Evolutionary conservation across 2,797 vertebrate genomes (phyloP), one percentile per base, ranked within the genome.

Genomic region (Euphonia xanthogaster): DNA sequence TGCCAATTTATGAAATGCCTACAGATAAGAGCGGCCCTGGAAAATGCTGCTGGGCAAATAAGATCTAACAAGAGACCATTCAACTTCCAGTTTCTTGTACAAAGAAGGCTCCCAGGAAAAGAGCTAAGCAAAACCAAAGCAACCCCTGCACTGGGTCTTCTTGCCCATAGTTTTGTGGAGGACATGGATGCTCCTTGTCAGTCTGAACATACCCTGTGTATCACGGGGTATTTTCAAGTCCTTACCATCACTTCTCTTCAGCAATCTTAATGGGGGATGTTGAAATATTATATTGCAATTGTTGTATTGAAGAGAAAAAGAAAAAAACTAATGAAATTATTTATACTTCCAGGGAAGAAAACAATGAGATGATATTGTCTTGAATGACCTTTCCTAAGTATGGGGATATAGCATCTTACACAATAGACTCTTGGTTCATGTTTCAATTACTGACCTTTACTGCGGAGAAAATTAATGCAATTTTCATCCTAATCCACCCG

Each of bases 371-470:
- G 91, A 96, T 97, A 97, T 96, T 97, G 97, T 98, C 96, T 97
- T 82, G 84, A 73, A 50, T 97, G 98, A 97, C 97, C 97, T 98
- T 98, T 97, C 95, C 90, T 97, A 97, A 98, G 90, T 94, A 97
- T 62, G 95, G 91, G 95, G 96, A 96, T 96, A 97, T 88, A 97
- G 86, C 95, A 88, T 96, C 97, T 98, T 97, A 96, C 94, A 97
- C 97, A 98, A 98, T 96, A 95, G 96, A 97, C 95, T 97, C 95
- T 97, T 94, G 96, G 97, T 98, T 98, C 97, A 94, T 96, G 97
- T 97, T 97, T 97, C 98, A 97, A 97, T 98, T 97, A 97, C 90
- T 98, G 97, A 98, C 98, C 97, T 98, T 98, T 98, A 96, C 97
- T 96, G 96, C 57, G 81, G 85, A 97, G 96, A 96, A 98, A 98